Evolutionary conservation across 2,113 vertebrate species (phyloP).

Genomic region (Scortum barcoo): DNA sequence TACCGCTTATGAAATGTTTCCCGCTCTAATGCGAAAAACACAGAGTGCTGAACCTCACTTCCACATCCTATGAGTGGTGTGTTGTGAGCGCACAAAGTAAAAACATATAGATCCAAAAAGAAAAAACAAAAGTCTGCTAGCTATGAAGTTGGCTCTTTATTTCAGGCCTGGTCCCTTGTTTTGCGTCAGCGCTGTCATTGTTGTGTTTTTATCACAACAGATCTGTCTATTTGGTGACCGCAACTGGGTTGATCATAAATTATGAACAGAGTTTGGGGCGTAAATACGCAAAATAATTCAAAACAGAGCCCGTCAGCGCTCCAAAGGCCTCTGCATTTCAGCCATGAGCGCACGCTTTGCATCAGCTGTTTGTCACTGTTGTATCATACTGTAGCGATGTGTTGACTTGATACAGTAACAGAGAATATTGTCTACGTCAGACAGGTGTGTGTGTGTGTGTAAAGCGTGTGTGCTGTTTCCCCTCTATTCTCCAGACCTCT

Average conservation of each 20-base stretch:
- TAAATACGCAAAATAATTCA: slow-evolving; percentile 20
- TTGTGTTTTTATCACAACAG: slow-evolving; percentile 16
- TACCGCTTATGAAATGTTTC: slow-evolving; percentile 42
- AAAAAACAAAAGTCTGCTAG: neutral
- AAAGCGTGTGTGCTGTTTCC: neutral
- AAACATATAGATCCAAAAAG: neutral
- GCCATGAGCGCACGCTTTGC: slow-evolving; percentile 39
- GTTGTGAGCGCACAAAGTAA: neutral
- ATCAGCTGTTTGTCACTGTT: slow-evolving; percentile 38
- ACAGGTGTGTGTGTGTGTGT: slow-evolving; percentile 22
- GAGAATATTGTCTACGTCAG: neutral
- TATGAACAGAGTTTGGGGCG: slow-evolving; percentile 19
- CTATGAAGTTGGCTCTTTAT: slow-evolving; percentile 1
- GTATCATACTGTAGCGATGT: slow-evolving; percentile 17
- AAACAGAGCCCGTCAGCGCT: neutral
- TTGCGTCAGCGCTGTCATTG: slow-evolving; percentile 29
- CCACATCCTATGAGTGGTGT: neutral
- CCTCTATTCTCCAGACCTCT: slow-evolving; percentile 44
- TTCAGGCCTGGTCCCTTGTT: slow-evolving; percentile 14
- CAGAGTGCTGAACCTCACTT: slow-evolving; percentile 9
- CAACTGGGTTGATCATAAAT: slow-evolving; percentile 24
- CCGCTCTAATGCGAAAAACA: slow-evolving; percentile 1
- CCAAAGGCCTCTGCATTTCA: slow-evolving; percentile 33
- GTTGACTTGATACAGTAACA: slow-evolving; percentile 29
- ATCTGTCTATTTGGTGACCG: slow-evolving; percentile 33